Evolutionary conservation across 2,797 vertebrate species (phyloP), one percentile per base, ranked within the genome.

Genomic region (Ctenochaetus hawaiiensis): DNA sequence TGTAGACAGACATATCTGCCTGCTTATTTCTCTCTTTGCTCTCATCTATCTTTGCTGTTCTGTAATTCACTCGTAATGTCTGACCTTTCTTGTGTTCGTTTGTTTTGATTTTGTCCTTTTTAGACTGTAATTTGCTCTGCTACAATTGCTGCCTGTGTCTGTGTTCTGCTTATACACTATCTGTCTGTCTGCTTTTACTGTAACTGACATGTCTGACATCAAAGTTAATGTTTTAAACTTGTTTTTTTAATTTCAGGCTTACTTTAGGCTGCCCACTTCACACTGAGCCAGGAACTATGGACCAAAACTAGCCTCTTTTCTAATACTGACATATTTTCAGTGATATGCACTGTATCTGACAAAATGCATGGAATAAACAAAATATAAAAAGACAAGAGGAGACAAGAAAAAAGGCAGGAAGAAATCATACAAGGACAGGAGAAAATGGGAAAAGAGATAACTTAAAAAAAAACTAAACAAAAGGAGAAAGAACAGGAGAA

Each of bases 401-500:
- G 41, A 43, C 16, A 7, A 26, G 14, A 13, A 54, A 4, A 49
- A 14, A 17, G 22, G 39, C 47, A 13, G 60, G 13, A 5, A 48
- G 45, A 43, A 16, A 44, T 13, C 6, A 41, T 9, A 23, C 3
- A 14, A 53, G 47, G 3, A 60, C 16, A 30, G 11, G 30, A 23
- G 30, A 49, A 5, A 9, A n/a, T 6, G 16, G 8, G 45, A 59
- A 34, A 73, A 51, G 44, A 73, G 49, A 47, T 41, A 45, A 17
- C 34, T 45, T 5, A 17, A 57, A 54, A 44, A 39, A 34, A 59
- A 61, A 70, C 23, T 58, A 45, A 45, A 18, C 5, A 13, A 49
- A 37, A 14, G 18, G 20, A 47, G 20, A 62, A 53, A 22, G 39
- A 81, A 61, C 12, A 80, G 20, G 65, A 64, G 63, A 59, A 67